A percentile compares a stretch with the other conserved stretches of the same genome.
phyloP scores from a whole-genome alignment of 2,888 invertebrate genomes.

The Leucania comma region DNA sequence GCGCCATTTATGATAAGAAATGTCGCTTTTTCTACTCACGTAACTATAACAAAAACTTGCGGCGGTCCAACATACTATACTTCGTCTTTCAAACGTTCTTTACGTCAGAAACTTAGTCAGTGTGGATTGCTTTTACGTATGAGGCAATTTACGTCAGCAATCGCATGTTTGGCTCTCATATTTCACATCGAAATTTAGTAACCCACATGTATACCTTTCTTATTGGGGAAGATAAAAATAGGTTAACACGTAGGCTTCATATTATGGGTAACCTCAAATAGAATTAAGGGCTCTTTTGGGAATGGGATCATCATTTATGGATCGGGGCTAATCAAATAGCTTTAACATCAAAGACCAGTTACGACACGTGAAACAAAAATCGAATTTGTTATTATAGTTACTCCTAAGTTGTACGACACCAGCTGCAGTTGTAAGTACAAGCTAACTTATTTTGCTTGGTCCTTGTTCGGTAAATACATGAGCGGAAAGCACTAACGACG shows the following conservation, averaged over 20 bases:
- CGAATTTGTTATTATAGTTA: slow-evolving; percentile 10
- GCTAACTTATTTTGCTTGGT: slow-evolving; percentile 24
- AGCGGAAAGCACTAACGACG: slow-evolving; percentile 34
- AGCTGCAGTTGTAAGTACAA: slow-evolving; percentile 12
- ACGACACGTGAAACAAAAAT: neutral
- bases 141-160: slow-evolving; percentile 70
- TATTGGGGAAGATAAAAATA: slow-evolving; percentile 45
- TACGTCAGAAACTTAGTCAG: slow-evolving; percentile 70
- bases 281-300: slow-evolving; percentile 15
- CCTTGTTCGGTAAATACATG: slow-evolving; percentile 44
- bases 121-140: slow-evolving; percentile 66
- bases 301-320: slow-evolving; percentile 15
- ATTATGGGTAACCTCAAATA: slow-evolving; percentile 30
- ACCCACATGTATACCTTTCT: slow-evolving; percentile 46
- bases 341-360: neutral
- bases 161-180: slow-evolving; percentile 63
- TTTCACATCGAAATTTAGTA: slow-evolving; percentile 63
- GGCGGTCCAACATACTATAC: slow-evolving; percentile 32
- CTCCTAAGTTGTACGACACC: neutral
- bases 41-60: slow-evolving; percentile 50
- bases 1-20: slow-evolving; percentile 56
- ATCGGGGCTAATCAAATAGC: neutral
- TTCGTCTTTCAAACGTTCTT: slow-evolving; percentile 67
- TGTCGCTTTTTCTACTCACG: slow-evolving; percentile 33
- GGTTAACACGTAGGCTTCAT: slow-evolving; percentile 40